phyloP scores from a whole-genome alignment of 2,113 vertebrate species.

The Miniopterus natalensis region DNA sequence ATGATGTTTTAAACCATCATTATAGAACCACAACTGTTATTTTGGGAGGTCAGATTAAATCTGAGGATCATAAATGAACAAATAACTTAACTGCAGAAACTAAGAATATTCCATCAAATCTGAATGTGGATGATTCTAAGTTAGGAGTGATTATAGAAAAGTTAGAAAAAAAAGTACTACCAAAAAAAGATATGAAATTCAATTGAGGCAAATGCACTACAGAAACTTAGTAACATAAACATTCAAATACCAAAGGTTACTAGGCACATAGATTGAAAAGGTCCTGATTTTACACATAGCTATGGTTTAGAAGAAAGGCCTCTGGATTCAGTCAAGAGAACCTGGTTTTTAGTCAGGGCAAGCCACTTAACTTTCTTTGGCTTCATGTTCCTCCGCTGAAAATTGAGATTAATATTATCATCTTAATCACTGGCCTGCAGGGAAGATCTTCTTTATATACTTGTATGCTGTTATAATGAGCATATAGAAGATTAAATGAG shows the following conservation, averaged over 20 bases:
- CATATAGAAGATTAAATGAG: background rate
- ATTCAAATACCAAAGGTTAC: background rate
- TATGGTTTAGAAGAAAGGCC: background rate
- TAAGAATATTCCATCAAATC: conserved; percentile 17
- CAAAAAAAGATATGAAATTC: conserved; percentile 23
- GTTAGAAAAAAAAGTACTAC: background rate
- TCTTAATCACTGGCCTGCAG: background rate
- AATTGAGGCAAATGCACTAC: background rate
- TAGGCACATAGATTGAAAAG: background rate
- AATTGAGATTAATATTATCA: background rate
- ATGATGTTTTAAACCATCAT: conserved; percentile 36
- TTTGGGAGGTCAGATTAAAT: conserved; percentile 51
- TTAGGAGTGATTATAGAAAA: background rate
- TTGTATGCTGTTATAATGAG: background rate
- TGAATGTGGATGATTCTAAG: conserved; percentile 29
- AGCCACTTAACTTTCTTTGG: background rate
- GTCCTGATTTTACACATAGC: background rate
- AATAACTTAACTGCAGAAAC: conserved; percentile 35
- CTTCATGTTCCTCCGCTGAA: conserved; percentile 11
- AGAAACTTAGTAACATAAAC: background rate
- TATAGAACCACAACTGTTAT: conserved; percentile 47
- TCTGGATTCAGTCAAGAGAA: background rate
- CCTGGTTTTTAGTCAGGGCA: background rate
- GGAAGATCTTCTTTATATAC: background rate
- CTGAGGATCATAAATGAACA: conserved; percentile 25